phyloP scores from a whole-genome alignment of 2,113 vertebrate species.

The Syngnathus scovelli region DNA sequence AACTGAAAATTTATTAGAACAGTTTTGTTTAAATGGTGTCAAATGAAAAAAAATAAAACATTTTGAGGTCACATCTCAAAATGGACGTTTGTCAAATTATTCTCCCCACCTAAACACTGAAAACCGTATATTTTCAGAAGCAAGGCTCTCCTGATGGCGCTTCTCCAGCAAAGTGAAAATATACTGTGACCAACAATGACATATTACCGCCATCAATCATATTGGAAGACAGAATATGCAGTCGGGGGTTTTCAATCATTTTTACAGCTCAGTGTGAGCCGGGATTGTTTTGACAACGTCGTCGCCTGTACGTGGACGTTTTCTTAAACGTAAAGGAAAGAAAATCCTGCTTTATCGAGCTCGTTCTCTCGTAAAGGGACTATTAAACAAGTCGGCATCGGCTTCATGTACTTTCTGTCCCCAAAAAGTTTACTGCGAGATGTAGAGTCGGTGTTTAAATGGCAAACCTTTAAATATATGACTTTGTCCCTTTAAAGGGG shows the following conservation, averaged over 20 bases:
- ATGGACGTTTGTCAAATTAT: not conserved
- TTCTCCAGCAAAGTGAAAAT: not conserved
- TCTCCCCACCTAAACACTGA: not conserved
- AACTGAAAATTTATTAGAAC: not conserved
- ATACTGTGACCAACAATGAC: not conserved
- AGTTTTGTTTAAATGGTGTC: not conserved
- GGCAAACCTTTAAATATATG: not conserved
- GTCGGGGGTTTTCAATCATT: slow-evolving; percentile 1
- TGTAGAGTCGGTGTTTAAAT: not conserved
- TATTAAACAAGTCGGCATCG: not conserved
- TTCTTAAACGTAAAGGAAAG: not conserved
- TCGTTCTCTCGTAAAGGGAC: not conserved
- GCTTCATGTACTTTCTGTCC: not conserved
- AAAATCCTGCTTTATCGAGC: not conserved
- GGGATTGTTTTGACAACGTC: slow-evolving; percentile 3
- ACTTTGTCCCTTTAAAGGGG: not conserved
- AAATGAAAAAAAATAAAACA: not conserved
- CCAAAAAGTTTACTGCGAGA: not conserved
- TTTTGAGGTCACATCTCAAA: not conserved
- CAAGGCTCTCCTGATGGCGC: not conserved
- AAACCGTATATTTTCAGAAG: not conserved
- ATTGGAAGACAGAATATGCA: slow-evolving; percentile 1
- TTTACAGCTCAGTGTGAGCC: not conserved
- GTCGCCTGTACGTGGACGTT: not conserved
- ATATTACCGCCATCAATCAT: not conserved